Conservation (phyloP, 2,888 invertebrate species). For the Leptarthrus brevirostris region DNA sequence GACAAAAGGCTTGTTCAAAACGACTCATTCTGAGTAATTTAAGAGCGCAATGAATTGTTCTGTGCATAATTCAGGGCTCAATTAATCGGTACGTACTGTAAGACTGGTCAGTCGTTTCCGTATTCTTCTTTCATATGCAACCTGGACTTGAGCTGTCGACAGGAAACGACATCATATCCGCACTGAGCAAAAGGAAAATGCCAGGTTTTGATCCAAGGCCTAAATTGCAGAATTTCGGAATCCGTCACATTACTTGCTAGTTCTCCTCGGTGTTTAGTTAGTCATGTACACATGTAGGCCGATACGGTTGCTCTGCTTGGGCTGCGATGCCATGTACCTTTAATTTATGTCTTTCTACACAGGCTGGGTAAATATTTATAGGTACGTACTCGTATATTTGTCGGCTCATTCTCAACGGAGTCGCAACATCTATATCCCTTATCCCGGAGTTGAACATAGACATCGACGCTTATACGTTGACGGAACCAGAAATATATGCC, state of each 20-base stretch:
- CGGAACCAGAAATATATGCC: slow-evolving; percentile 11
- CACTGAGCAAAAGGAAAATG: slow-evolving; percentile 29
- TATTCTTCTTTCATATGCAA: slow-evolving; percentile 38
- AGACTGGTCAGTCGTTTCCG: slow-evolving; percentile 13
- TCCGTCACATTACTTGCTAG: slow-evolving; percentile 46
- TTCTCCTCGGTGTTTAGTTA: slow-evolving; percentile 38
- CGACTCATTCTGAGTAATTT: slow-evolving; percentile 37
- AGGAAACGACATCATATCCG: background rate
- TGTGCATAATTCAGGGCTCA: slow-evolving; percentile 42
- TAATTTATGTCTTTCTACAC: slow-evolving; percentile 47
- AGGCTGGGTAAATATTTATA: slow-evolving; percentile 45
- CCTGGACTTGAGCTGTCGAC: slow-evolving; percentile 24
- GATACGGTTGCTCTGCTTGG: slow-evolving; percentile 19
- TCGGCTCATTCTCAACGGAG: slow-evolving; percentile 27
- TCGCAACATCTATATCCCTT: slow-evolving; percentile 36
- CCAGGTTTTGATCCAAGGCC: slow-evolving; percentile 37
- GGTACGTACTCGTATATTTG: slow-evolving; percentile 44
- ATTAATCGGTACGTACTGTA: slow-evolving; percentile 39
- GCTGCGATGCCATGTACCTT: slow-evolving; percentile 39
- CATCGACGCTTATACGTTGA: slow-evolving; percentile 24
- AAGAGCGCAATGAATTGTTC: slow-evolving; percentile 43
- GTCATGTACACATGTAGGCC: slow-evolving; percentile 46
- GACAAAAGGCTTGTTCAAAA: slow-evolving; percentile 5
- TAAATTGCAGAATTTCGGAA: slow-evolving; percentile 34
- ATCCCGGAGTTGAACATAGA: background rate